Evolutionary conservation across 2,797 vertebrate species (phyloP).

Genomic region (Falco columbarius): DNA sequence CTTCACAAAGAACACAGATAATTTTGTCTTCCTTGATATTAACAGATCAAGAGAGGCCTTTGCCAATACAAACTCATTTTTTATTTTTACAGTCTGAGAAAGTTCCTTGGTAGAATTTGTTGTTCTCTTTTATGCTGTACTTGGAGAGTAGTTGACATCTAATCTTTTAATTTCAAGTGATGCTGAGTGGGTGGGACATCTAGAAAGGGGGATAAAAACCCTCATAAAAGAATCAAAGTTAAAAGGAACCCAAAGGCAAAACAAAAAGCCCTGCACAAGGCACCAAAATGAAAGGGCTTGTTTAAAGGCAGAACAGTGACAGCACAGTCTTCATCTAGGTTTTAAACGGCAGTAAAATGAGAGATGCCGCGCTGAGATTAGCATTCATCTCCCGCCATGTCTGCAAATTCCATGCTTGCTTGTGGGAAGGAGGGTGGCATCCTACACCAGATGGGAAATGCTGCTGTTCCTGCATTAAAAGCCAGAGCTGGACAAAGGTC

Average conservation of each 20-base stretch:
- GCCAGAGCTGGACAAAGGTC: not conserved
- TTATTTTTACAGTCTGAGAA: conserved; percentile 54
- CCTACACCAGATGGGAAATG: not conserved
- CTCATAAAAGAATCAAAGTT: conserved; percentile 44
- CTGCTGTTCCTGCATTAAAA: not conserved
- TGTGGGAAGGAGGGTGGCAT: not conserved
- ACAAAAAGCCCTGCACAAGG: conserved; percentile 41
- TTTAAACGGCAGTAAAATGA: conserved; percentile 13
- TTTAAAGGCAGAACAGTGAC: conserved; percentile 36
- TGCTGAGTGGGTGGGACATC: conserved; percentile 51
- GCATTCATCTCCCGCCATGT: not conserved
- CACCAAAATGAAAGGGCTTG: conserved; percentile 36
- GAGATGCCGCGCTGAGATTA: not conserved
- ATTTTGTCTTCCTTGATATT: conserved; percentile 70
- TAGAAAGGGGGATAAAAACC: conserved; percentile 8
- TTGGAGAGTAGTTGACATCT: conserved; percentile 30
- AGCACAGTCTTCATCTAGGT: not conserved
- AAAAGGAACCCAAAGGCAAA: conserved; percentile 46
- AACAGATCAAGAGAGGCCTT: conserved; percentile 49
- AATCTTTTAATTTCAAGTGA: conserved; percentile 39
- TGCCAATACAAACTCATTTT: conserved; percentile 61
- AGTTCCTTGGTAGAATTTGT: conserved; percentile 46
- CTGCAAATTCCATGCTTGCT: not conserved
- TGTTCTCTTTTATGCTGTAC: conserved; percentile 33
- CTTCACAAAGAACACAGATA: conserved; percentile 66